A percentile compares a stretch with the other conserved stretches of the same genome.
phyloP scores from a whole-genome alignment of 2,113 vertebrate genomes.

The Gallinago jamesoni region DNA sequence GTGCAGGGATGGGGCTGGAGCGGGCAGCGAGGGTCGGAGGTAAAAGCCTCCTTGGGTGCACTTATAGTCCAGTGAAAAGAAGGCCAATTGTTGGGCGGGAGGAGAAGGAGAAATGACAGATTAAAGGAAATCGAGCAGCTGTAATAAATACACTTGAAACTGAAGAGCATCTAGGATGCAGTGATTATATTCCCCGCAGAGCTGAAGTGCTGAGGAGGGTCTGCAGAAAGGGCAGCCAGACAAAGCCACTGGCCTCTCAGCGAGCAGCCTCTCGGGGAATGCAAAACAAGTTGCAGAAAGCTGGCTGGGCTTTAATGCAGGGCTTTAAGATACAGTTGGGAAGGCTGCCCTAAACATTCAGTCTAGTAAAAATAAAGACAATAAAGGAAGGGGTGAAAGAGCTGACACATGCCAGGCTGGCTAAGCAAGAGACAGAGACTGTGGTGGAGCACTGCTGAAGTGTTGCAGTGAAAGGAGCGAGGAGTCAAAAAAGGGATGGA shows the following conservation, averaged over 20 bases:
- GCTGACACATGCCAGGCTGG: not conserved
- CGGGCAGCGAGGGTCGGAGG: not conserved
- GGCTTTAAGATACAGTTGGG: not conserved
- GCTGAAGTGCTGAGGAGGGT: conserved; percentile 28
- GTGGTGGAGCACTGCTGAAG: not conserved
- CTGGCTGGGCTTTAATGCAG: not conserved
- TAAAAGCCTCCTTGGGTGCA: not conserved
- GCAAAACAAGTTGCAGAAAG: not conserved
- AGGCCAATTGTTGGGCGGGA: not conserved
- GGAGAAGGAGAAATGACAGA: conserved; percentile 7
- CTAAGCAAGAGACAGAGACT: not conserved
- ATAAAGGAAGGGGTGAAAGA: not conserved
- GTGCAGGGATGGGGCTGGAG: not conserved
- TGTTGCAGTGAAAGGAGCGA: not conserved
- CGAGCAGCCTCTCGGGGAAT: not conserved
- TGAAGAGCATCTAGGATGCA: not conserved
- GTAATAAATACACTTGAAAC: conserved; percentile 57
- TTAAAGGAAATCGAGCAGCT: conserved; percentile 47
- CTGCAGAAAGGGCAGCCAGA: not conserved
- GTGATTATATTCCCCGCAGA: conserved; percentile 32
- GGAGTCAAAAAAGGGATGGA: not conserved
- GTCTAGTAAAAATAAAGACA: not conserved
- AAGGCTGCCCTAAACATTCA: not conserved
- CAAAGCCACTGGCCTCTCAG: not conserved
- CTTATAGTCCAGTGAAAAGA: not conserved